Conservation (phyloP, 2,797 vertebrate species). For the Microctenopoma lineatum region DNA sequence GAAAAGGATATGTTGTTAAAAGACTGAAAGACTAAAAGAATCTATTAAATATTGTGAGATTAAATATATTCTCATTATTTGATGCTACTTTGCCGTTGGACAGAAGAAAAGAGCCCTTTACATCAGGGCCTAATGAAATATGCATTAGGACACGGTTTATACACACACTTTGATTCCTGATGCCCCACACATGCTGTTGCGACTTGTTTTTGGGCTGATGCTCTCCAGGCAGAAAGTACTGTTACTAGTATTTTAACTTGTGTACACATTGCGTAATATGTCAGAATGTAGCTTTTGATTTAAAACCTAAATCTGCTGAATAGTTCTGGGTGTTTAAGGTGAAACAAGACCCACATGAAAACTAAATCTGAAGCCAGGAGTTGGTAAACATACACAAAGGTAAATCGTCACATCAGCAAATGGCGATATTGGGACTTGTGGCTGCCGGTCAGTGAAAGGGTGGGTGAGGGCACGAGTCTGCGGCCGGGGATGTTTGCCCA, state of each 20-base stretch:
- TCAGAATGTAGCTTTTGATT: neutral
- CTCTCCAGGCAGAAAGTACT: neutral
- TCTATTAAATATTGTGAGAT: neutral
- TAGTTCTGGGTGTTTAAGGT: slow-evolving; percentile 13
- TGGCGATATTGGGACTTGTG: slow-evolving; percentile 63
- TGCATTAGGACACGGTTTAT: too few relatives aligned
- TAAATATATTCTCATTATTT: too few relatives aligned
- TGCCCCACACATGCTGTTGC: too few relatives aligned
- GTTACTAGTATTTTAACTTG: neutral
- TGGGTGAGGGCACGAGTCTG: slow-evolving; percentile 40
- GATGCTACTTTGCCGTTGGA: too few relatives aligned
- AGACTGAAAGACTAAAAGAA: neutral
- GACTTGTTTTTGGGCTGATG: neutral
- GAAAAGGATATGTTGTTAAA: neutral
- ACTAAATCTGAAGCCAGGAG: slow-evolving; percentile 19
- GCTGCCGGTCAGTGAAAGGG: slow-evolving; percentile 39
- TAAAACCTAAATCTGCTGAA: slow-evolving; percentile 7
- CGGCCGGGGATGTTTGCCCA: slow-evolving; percentile 53
- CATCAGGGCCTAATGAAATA: too few relatives aligned
- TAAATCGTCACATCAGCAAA: slow-evolving; percentile 56
- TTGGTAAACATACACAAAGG: slow-evolving; percentile 36
- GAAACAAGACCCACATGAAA: slow-evolving; percentile 20
- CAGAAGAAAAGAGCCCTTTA: too few relatives aligned
- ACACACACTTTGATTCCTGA: neutral
- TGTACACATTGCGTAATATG: neutral